Percentiles rank a stretch among this genome's conserved stretches.
phyloP scores from a whole-genome alignment of 2,888 invertebrate genomes.

The Andrena chrysosceles region DNA sequence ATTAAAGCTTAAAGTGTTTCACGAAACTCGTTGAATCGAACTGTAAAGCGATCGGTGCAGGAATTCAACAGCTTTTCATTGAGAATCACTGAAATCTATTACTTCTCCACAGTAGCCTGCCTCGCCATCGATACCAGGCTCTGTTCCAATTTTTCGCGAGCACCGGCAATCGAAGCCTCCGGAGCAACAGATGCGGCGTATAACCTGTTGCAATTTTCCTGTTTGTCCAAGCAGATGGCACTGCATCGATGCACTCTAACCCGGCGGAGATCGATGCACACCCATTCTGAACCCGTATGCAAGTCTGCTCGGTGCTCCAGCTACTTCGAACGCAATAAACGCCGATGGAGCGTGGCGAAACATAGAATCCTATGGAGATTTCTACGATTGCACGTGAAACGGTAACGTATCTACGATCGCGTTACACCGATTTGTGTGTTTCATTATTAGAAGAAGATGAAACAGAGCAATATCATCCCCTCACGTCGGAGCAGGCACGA shows the following conservation, averaged over 20 bases:
- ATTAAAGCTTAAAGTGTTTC: too few species aligned
- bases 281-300: background rate
- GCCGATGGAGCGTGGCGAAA: background rate
- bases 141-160: constrained; percentile 11
- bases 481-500: too few species aligned
- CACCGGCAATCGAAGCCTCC: constrained; percentile 2
- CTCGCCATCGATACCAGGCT: background rate
- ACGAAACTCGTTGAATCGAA: background rate
- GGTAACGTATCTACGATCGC: background rate
- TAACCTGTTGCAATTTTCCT: constrained; percentile 57
- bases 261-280: background rate
- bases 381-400: background rate
- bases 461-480: background rate
- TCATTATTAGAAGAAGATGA: background rate
- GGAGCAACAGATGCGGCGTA: constrained; percentile 53
- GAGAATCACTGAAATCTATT: background rate
- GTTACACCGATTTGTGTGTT: background rate
- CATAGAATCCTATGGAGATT: background rate
- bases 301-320: background rate
- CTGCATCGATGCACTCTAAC: background rate
- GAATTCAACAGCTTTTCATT: background rate
- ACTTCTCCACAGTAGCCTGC: background rate
- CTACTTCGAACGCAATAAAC: constrained; percentile 2
- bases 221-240: constrained; percentile 2
- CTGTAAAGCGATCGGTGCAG: background rate